Evolutionary conservation across 2,888 invertebrate genomes (phyloP).

Genomic region (Dendrolimus pini): DNA sequence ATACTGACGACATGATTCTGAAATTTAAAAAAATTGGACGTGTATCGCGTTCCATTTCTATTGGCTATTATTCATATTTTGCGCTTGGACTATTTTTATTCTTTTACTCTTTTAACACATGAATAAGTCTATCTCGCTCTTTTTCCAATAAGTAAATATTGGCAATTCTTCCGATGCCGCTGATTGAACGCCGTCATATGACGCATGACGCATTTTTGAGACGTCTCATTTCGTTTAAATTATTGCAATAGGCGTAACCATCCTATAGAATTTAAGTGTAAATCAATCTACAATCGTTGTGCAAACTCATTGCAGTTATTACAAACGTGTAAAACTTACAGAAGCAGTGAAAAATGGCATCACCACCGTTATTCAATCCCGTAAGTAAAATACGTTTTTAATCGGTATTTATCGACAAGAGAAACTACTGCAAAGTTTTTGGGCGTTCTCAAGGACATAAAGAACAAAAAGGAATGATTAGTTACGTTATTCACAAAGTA

Average conservation of each 20-base stretch:
- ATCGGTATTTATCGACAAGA: conserved; percentile 12
- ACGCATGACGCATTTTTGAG: conserved; percentile 52
- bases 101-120: conserved; percentile 1
- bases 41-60: background rate
- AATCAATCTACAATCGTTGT: conserved; percentile 19
- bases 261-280: conserved; percentile 26
- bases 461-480: conserved; percentile 30
- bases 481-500: conserved; percentile 28
- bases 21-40: background rate
- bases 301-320: conserved; percentile 11
- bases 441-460: conserved; percentile 48
- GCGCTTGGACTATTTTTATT: background rate
- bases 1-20: background rate
- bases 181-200: conserved; percentile 34
- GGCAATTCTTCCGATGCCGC: background rate
- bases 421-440: conserved; percentile 18
- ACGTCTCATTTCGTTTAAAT: conserved; percentile 28
- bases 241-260: conserved; percentile 40
- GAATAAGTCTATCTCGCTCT: conserved; percentile 5
- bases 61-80: background rate
- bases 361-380: conserved; percentile 56
- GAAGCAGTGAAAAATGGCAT: conserved; percentile 38
- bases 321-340: conserved; percentile 8
- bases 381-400: conserved; percentile 35
- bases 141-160: conserved; percentile 7